Percentiles rank a stretch among this genome's conserved stretches.
Evolutionary conservation across 2,888 invertebrate genomes (phyloP).

Genomic region (Brachynemurus nebulosus): DNA sequence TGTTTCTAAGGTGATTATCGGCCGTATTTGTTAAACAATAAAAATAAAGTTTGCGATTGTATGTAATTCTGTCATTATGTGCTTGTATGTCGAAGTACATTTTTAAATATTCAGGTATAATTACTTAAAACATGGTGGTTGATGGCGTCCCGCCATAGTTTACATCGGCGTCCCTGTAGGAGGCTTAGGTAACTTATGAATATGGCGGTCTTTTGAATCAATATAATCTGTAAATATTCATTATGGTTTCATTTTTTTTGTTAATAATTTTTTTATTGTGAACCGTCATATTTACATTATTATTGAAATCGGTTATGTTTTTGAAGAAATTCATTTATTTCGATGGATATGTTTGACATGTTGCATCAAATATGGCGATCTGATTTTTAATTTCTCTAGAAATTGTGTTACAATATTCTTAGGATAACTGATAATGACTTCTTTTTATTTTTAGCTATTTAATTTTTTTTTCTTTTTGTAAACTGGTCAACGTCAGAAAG

Average conservation of each 20-base stretch:
- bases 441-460: background rate
- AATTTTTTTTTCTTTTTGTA: background rate
- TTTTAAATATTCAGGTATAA: conserved; percentile 26
- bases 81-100: background rate
- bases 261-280: background rate
- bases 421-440: too few relatives aligned
- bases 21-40: conserved; percentile 1
- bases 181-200: conserved; percentile 27
- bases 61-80: too few relatives aligned
- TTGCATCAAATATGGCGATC: background rate
- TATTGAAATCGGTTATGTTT: background rate
- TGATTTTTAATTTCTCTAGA: background rate
- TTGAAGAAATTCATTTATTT: background rate
- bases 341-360: background rate
- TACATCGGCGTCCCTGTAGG: conserved; percentile 23
- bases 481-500: too few relatives aligned
- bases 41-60: too few relatives aligned
- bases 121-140: conserved; percentile 26
- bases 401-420: background rate
- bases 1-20: too few relatives aligned
- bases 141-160: conserved; percentile 29
- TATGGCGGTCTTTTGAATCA: conserved; percentile 21
- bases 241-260: background rate
- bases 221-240: background rate
- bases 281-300: background rate